These are phyloP conservation scores for Uria lomvia DNA, from an alignment of 2,113 vertebrate species.

Conservation along the genomic window DNA sequence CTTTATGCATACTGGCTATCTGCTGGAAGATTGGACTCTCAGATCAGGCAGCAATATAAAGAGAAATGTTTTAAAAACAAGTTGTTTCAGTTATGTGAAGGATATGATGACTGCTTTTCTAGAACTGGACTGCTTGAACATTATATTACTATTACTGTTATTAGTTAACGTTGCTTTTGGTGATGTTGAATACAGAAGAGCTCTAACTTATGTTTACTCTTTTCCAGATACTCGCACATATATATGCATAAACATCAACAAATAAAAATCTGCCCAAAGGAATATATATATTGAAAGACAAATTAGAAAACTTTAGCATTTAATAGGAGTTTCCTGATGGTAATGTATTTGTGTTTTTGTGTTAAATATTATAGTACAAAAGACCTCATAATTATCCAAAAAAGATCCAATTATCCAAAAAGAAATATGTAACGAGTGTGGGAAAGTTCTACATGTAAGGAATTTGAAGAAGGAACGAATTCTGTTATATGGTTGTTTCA, in stretches of 20 bases:
- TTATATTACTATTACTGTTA: neutral
- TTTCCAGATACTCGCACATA: neutral
- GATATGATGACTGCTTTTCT: neutral
- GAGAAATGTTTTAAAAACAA: neutral
- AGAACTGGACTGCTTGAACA: neutral
- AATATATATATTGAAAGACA: neutral
- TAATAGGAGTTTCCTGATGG: neutral
- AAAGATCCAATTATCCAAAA: neutral
- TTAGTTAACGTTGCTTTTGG: neutral
- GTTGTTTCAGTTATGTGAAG: neutral
- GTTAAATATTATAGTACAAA: neutral
- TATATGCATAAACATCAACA: neutral
- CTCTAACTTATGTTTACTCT: neutral
- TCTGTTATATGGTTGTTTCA: neutral
- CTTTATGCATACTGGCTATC: neutral
- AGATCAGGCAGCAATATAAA: neutral
- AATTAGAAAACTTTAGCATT: neutral
- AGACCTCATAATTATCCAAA: neutral
- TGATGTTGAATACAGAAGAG: neutral
- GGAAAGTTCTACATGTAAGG: neutral
- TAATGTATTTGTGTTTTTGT: neutral
- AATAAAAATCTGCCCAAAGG: neutral
- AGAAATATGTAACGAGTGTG: neutral
- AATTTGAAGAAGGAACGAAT: neutral
- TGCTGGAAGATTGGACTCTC: neutral